Conservation (phyloP, 2,797 vertebrate species). For the Epinephelus malabaricus region DNA sequence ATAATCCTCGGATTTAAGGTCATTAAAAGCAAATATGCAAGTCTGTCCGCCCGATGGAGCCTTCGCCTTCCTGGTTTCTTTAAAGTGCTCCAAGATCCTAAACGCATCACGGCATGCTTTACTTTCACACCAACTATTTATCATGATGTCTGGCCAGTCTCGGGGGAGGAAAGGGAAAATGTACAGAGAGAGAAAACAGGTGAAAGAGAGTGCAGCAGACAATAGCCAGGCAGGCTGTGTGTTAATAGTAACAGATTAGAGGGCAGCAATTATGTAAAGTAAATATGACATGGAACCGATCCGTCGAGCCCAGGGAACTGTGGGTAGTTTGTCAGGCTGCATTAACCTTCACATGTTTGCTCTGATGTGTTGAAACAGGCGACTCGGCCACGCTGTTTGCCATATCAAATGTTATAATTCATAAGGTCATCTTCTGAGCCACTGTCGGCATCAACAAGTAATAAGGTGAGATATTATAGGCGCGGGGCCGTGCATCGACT, state of each 20-base stretch:
- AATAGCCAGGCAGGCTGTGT: constrained; percentile 59
- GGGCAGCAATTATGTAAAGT: constrained; percentile 84
- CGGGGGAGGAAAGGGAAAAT: constrained; percentile 54
- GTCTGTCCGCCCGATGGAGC: constrained; percentile 19
- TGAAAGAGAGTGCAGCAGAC: constrained; percentile 64
- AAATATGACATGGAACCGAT: constrained; percentile 83
- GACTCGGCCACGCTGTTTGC: constrained; percentile 65
- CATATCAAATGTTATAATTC: constrained; percentile 77
- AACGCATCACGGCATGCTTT: constrained; percentile 52
- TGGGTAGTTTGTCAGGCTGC: constrained; percentile 83
- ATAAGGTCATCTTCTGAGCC: constrained; percentile 71
- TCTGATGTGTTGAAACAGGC: constrained; percentile 80
- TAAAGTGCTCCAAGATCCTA: constrained; percentile 20
- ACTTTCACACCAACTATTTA: constrained; percentile 65
- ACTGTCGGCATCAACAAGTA: constrained; percentile 63
- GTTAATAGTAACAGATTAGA: constrained; percentile 82
- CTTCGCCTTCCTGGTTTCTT: constrained; percentile 29
- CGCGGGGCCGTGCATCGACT: constrained; percentile 25
- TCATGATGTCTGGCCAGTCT: constrained; percentile 68
- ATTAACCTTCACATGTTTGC: constrained; percentile 87
- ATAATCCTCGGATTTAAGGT: constrained; percentile 61
- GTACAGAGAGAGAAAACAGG: constrained; percentile 62
- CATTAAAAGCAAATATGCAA: constrained; percentile 38
- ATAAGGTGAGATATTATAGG: constrained; percentile 54
- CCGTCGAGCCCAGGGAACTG: constrained; percentile 74